Base-by-base conservation (phyloP, 2,113 vertebrate genomes). In the Erpornis zantholeuca region DNA sequence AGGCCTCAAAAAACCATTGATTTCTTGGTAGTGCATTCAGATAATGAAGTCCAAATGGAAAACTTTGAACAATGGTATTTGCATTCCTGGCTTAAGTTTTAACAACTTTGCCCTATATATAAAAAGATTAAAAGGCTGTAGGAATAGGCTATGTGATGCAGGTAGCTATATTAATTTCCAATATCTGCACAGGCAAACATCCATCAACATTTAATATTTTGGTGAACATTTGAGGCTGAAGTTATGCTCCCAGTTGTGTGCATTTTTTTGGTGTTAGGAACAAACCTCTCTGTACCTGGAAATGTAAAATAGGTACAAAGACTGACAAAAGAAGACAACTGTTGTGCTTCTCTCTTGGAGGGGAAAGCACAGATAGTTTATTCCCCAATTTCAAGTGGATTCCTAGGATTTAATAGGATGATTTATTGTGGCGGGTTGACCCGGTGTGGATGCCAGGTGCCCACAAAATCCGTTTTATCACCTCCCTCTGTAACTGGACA, bases 251-350 rank as follows among this genome's bases (percentile, higher is more conserved):
- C 9, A 45, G 15, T 29, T 79, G 2, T 28, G 10, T 31, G 8
- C 6, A 47, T 35, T 60, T 15, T 59, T 69, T 59, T 69, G 27
- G 25, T 21, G 3, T 31, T 33, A 60, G 25, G 29, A 71, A 45
- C 19, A 64, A 53, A 9, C 1, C 13, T 2, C 4, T 15, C 6
- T 1, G 16, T 12, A 73, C 1, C 6, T 44, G 36, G 18, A 56
- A 8, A 35, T 27, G 14, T 52, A 24, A 83, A 91, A 86, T 3
- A 86, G 27, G 12, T 16, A 60, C 33, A 72, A 71, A 44, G 18
- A 66, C 12, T 49, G 23, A 60, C 73, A n/a, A 47, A 86, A 86
- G 21, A 83, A 69, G 14, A 27, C 23, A 77, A 8, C 21, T 50
- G 5, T 25, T 72, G 27, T 42, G 11, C 33, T 80, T 35, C 15